A percentile compares a stretch with the other conserved stretches of the same genome.
These are phyloP conservation scores for Cebuella pygmaea DNA, from an alignment of 2,797 vertebrate species.

Conservation along the genomic window DNA sequence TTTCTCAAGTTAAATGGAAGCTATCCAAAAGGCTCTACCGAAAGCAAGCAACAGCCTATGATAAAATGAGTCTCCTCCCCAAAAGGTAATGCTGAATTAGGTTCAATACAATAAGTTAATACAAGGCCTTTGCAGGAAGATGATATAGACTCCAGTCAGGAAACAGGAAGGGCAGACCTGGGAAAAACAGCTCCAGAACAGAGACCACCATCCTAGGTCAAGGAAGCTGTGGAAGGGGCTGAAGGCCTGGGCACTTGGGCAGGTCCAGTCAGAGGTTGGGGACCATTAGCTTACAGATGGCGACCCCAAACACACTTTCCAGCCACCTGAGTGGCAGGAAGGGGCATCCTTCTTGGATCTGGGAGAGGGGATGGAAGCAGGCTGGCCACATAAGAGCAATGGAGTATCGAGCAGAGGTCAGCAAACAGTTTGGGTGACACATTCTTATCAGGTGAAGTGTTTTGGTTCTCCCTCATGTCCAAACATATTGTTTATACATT, in stretches of 20 bases:
- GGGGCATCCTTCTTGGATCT: neutral
- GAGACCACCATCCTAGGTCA: neutral
- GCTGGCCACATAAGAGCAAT: neutral
- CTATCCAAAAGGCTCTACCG: neutral
- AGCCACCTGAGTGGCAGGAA: neutral
- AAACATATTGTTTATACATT: neutral
- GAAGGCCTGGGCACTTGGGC: neutral
- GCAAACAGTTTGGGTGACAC: neutral
- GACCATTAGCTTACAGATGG: neutral
- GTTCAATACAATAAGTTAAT: neutral
- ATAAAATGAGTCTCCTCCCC: neutral
- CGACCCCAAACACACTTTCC: neutral
- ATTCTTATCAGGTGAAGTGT: neutral
- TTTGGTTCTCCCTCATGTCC: neutral
- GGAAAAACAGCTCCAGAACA: neutral
- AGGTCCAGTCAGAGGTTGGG: neutral
- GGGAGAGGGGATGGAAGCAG: neutral
- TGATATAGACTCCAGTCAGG: neutral
- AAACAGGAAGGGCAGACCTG: neutral
- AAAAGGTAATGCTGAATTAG: neutral
- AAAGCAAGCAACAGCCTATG: neutral
- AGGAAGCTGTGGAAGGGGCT: neutral
- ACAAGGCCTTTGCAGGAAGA: neutral
- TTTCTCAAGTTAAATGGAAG: constrained; percentile 1
- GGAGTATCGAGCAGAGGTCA: neutral